Evolutionary conservation across 2,113 vertebrate species (phyloP), one percentile per base, ranked within the genome.

Genomic region (Eidolon helvum): DNA sequence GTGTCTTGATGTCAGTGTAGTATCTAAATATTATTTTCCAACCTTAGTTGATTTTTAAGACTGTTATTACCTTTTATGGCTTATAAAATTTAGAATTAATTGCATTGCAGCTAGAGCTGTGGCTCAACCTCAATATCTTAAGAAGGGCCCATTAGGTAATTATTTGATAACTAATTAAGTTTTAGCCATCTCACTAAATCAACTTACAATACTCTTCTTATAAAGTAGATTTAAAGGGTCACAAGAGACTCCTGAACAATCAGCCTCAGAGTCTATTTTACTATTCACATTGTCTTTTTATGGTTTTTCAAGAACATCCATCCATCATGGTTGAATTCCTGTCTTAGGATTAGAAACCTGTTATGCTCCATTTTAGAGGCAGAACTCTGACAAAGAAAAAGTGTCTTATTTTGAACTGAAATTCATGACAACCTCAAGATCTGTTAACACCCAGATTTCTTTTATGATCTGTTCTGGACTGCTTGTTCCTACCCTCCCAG

Each of bases 41-140:
- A 93, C 86, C 75, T 97, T 96, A 97, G 97, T 97, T 33, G 16
- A 96, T 97, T 92, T 45, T 7, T 95, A 94, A 89, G 86, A 61
- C 85, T 94, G 33, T 87, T 97, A 97, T 97, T 98, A 96, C 94
- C 94, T 88, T 97, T 96, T 98, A 97, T 97, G 93, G 95, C 89
- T 95, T 94, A 91, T 97, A 96, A 94, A 97, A 94, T 97, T 97
- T 97, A 63, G 88, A 94, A 97, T 97, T 98, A 95, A 87, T 97
- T 97, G 83, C 90, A 72, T 30, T 9, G 65, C 91, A 97, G 85
- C 83, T 93, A 90, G 94, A 97, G 87, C 91, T 82, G 59, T 74
- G 92, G 68, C 89, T 92, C 87, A 89, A 96, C 80, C 91, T 95
- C 94, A 96, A 96, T 90, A 97, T 65, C 68, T 90, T 93, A 82